phyloP scores from a whole-genome alignment of 2,797 vertebrate genomes.

The Fundulus diaphanus region DNA sequence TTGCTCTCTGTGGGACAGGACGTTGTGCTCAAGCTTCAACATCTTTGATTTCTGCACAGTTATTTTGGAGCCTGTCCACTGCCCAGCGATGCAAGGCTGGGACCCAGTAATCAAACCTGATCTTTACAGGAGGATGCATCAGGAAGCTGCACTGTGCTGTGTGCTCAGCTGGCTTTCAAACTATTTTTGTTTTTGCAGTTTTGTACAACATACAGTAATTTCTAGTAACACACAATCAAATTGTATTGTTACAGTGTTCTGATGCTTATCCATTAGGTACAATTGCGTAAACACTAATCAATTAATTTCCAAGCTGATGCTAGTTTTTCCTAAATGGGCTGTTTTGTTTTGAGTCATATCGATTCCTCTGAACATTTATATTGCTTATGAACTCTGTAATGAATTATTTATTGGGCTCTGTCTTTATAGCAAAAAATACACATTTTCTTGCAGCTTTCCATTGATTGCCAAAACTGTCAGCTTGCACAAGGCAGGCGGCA shows the following conservation, averaged over 20 bases:
- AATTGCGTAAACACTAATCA: conserved; percentile 21
- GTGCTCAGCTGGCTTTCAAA: conserved; percentile 18
- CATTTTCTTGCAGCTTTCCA: conserved; percentile 5
- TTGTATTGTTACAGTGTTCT: conserved; percentile 7
- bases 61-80: conserved; percentile 46
- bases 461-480: conserved; percentile 17
- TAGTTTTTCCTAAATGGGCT: conserved; percentile 35
- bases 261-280: conserved; percentile 17
- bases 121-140: conserved; percentile 17
- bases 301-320: conserved; percentile 30
- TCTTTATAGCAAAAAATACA: conserved; percentile 8
- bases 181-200: too few species aligned
- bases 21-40: conserved; percentile 19
- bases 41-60: conserved; percentile 61
- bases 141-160: conserved; percentile 8
- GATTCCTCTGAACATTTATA: background rate
- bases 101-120: conserved; percentile 42
- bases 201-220: too few species aligned
- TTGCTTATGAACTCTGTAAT: conserved; percentile 2
- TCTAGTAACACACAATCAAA: conserved; percentile 12
- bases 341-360: conserved; percentile 36
- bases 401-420: conserved; percentile 10
- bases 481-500: background rate
- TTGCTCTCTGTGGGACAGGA: conserved; percentile 35
- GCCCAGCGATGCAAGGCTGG: conserved; percentile 28